Evolutionary conservation across 2,113 vertebrate genomes (phyloP), one percentile per base, ranked within the genome.

Genomic region (Prunella himalayana): DNA sequence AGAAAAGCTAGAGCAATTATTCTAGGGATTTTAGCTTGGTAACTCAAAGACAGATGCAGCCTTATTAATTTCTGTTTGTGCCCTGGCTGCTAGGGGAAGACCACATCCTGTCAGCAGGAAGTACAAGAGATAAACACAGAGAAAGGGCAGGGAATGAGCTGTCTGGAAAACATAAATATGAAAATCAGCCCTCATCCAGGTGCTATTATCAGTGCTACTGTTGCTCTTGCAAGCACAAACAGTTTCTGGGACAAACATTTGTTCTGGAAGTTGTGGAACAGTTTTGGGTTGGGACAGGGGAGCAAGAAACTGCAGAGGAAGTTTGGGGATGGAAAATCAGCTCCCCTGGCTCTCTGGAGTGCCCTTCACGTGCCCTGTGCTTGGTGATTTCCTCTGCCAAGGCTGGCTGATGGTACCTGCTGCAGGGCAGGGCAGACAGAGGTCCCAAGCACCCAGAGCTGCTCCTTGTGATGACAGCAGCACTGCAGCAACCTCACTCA

Each of bases 101-200:
- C 82, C 90, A 94, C 90, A 95, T 96, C 90, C 95, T 91, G 90
- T 86, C 75, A 90, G 75, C 82, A 93, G 91, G 79, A 92, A 85
- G 41, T 18, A 27, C 39, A 28, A 71, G 76, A 44, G 77, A 95
- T 94, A 96, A 96, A 95, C 82, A 92, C 44, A 49, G 71, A 41
- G 47, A 95, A 95, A 94, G 86, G 71, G 76, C 79, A 96, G 31
- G 66, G 91, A 92, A 87, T 10, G 23, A 91, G 57, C 28, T 71
- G 81, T 35, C 89, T 85, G 84, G 76, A 75, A 93, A 93, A 90
- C 30, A 83, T 79, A 88, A 83, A 93, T 71, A 83, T 3, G 15
- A 53, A 86, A 68, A 59, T 82, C 75, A 82, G 79, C 31, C 37
- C 53, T 84, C 73, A 72, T 65, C 47, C 88, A 81, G 51, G 82